These are phyloP conservation scores for Chaenodraco wilsoni DNA, from an alignment of 2,797 vertebrate species.

Conservation along the genomic window DNA sequence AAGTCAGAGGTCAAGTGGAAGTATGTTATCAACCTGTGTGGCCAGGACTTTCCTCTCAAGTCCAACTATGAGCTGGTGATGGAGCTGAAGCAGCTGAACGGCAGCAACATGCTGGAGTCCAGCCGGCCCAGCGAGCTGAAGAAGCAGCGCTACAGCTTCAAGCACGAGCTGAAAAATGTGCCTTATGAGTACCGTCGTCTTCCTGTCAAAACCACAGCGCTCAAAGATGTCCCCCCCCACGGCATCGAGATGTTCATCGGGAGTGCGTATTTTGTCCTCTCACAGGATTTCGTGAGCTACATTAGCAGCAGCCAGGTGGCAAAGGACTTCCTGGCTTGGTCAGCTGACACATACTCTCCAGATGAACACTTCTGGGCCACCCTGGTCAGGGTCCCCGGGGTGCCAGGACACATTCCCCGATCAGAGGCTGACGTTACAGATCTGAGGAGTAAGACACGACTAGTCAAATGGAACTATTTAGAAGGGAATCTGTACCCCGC, in stretches of 20 bases:
- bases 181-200: conserved; percentile 85
- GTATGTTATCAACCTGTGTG: conserved; percentile 93
- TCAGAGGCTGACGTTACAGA: conserved; percentile 88
- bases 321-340: conserved; percentile 91
- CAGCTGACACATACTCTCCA: conserved; percentile 91
- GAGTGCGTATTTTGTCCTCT: conserved; percentile 93
- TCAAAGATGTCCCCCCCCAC: conserved; percentile 86
- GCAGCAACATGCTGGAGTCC: conserved; percentile 91
- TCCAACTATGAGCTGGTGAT: conserved; percentile 88
- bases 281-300: conserved; percentile 84
- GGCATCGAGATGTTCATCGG: conserved; percentile 90
- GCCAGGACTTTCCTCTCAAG: conserved; percentile 93
- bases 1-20: conserved; percentile 88
- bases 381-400: conserved; percentile 87
- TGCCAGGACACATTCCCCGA: conserved; percentile 86
- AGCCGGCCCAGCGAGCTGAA: conserved; percentile 86
- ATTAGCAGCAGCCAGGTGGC: conserved; percentile 79
- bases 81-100: conserved; percentile 87
- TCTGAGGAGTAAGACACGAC: conserved; percentile 91
- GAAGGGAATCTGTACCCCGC: conserved; percentile 89
- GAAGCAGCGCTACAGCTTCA: conserved; percentile 87
- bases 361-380: conserved; percentile 97
- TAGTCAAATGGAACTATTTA: conserved; percentile 94
- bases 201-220: conserved; percentile 83
- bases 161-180: conserved; percentile 84